Evolutionary conservation across 2,113 vertebrate species (phyloP).

Genomic region (Forbesichthys papilliferus): DNA sequence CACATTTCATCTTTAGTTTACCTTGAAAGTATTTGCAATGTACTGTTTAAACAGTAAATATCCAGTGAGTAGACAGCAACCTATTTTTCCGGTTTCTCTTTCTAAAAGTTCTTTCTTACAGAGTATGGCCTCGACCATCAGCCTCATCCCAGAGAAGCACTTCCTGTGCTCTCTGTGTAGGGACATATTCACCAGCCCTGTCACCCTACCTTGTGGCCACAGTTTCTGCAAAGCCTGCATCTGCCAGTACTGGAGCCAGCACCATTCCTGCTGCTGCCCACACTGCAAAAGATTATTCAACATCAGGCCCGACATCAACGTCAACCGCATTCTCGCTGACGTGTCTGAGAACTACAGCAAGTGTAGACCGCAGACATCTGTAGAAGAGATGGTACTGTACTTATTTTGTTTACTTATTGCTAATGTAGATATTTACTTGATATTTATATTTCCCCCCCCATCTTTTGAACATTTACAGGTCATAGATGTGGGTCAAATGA

Average conservation of each 20-base stretch:
- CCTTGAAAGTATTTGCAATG: too few relatives aligned
- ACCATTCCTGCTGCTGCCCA: slow-evolving; percentile 69
- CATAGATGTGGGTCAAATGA: slow-evolving; percentile 65
- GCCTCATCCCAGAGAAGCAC: slow-evolving; percentile 70
- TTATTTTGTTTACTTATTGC: background rate
- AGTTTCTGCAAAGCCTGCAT: slow-evolving; percentile 78
- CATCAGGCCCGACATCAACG: slow-evolving; percentile 65
- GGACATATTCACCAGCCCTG: slow-evolving; percentile 73
- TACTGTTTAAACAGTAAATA: too few relatives aligned
- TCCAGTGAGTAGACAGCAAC: too few relatives aligned
- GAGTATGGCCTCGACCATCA: slow-evolving; percentile 68
- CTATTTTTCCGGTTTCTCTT: too few relatives aligned
- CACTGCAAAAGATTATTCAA: slow-evolving; percentile 65
- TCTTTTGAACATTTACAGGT: slow-evolving; percentile 39
- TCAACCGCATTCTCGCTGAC: slow-evolving; percentile 73
- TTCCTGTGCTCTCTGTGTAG: slow-evolving; percentile 74
- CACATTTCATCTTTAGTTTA: background rate
- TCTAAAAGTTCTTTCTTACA: too few relatives aligned
- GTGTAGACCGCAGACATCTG: slow-evolving; percentile 44
- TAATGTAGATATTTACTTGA: background rate
- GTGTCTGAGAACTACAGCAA: slow-evolving; percentile 71
- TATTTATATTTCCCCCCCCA: background rate
- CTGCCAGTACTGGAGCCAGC: slow-evolving; percentile 64
- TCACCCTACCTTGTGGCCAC: slow-evolving; percentile 76
- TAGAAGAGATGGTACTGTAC: slow-evolving; percentile 56